Evolutionary conservation across 2,797 vertebrate genomes (phyloP).

Genomic region (Myotis daubentonii): DNA sequence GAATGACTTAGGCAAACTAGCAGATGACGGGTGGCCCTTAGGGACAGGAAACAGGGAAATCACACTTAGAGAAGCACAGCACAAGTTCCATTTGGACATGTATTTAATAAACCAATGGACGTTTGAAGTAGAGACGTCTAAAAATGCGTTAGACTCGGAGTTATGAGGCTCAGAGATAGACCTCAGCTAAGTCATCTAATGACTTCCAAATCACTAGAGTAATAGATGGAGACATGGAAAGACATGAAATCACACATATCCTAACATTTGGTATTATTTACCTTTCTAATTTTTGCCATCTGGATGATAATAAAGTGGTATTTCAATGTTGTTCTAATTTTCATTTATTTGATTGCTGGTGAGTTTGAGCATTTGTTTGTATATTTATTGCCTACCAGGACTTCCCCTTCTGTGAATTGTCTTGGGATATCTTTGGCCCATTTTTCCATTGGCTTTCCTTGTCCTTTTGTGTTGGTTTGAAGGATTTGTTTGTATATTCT

Average conservation of each 20-base stretch:
- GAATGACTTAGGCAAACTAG: neutral
- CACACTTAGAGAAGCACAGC: neutral
- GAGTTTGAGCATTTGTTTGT: neutral
- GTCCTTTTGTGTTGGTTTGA: neutral
- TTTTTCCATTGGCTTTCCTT: slow-evolving; percentile 32
- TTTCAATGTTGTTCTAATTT: neutral
- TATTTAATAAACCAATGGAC: neutral
- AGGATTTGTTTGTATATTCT: slow-evolving; percentile 11
- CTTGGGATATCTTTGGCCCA: neutral
- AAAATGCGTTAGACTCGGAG: neutral
- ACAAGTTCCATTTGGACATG: accelerated
- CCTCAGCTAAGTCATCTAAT: neutral
- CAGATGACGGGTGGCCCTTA: neutral
- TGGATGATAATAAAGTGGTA: neutral
- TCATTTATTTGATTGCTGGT: neutral
- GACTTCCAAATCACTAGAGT: neutral
- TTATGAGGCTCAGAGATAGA: neutral
- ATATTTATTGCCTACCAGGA: neutral
- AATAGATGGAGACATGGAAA: neutral
- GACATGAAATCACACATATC: neutral
- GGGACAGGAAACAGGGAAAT: neutral
- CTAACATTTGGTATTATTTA: neutral
- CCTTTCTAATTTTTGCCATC: neutral
- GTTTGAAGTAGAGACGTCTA: neutral
- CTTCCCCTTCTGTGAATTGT: neutral